phyloP scores from a whole-genome alignment of 2,888 invertebrate species.

The Trissoscelio sp. region DNA sequence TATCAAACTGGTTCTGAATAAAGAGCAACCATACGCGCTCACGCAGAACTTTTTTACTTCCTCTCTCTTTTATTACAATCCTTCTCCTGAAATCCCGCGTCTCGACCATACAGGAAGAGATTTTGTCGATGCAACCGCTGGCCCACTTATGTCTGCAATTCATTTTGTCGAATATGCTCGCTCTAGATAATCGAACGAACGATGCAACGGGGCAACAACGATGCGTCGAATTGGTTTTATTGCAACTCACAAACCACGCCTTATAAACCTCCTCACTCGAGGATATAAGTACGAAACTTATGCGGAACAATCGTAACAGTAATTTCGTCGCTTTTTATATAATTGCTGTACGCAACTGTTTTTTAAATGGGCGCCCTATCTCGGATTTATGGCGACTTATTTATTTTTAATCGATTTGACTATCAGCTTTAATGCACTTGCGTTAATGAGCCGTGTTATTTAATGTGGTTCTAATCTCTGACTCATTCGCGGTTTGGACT shows the following conservation, averaged over 20 bases:
- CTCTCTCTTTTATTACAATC: conserved; percentile 5
- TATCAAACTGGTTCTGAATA: conserved; percentile 37
- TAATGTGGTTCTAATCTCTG: background rate
- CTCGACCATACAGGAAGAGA: conserved; percentile 35
- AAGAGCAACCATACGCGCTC: background rate
- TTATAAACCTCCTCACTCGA: no score
- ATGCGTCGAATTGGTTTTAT: conserved; percentile 28
- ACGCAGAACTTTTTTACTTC: background rate
- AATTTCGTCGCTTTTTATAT: conserved; percentile 21
- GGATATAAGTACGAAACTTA: background rate
- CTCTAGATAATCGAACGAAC: conserved; percentile 45
- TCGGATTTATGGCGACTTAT: background rate
- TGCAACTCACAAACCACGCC: conserved; percentile 44
- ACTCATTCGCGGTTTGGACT: background rate
- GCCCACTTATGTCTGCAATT: conserved; percentile 51
- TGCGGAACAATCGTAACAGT: conserved; percentile 33
- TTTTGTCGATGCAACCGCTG: conserved; percentile 30
- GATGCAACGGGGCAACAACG: conserved; percentile 14
- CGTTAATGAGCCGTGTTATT: conserved; percentile 5
- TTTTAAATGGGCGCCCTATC: background rate
- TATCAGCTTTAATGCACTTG: background rate
- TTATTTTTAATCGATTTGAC: background rate
- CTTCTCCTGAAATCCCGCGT: conserved; percentile 27
- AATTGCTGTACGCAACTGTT: background rate
- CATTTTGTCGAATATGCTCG: conserved; percentile 48